phyloP scores from a whole-genome alignment of 1,140 invertebrate genomes.

The Drosophila busckii region DNA sequence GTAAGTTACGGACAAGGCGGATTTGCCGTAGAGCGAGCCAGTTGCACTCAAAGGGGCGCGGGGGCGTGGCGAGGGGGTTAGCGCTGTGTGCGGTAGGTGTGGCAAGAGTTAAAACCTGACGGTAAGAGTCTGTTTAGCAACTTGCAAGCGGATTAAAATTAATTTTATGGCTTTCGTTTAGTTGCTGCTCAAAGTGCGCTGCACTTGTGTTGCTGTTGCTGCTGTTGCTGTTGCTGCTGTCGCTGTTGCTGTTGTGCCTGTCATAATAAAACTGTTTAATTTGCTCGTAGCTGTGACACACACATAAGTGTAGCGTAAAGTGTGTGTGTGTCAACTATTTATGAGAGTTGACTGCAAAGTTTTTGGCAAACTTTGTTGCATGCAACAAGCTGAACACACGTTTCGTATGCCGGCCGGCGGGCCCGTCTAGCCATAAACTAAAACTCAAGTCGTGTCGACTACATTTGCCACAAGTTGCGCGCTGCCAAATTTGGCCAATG shows the following conservation, averaged over 20 bases:
- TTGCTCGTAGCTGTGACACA: conserved; percentile 43
- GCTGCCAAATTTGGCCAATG: conserved; percentile 58
- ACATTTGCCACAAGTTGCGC: conserved; percentile 40
- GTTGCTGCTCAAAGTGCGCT: conserved; percentile 34
- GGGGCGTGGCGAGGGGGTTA: background rate
- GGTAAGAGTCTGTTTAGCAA: conserved; percentile 27
- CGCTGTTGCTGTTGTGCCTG: conserved; percentile 23
- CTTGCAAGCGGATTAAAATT: conserved; percentile 64
- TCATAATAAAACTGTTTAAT: conserved; percentile 67
- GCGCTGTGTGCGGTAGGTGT: conserved; percentile 57
- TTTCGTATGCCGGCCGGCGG: conserved; percentile 45
- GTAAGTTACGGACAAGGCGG: conserved; percentile 2
- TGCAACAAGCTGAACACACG: conserved; percentile 49
- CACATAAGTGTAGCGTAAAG: no score
- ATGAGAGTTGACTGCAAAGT: background rate
- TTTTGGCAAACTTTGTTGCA: conserved; percentile 48
- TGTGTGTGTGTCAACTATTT: conserved; percentile 14
- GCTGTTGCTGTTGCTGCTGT: conserved; percentile 2
- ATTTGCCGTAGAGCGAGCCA: conserved; percentile 10
- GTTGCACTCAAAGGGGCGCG: background rate
- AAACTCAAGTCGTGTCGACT: conserved; percentile 19
- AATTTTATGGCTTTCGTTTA: conserved; percentile 58
- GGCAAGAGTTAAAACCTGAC: conserved; percentile 32
- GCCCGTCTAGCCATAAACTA: conserved; percentile 58
- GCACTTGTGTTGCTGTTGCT: conserved; percentile 45